These are phyloP conservation scores for Holacanthus passer DNA, from an alignment of 2,113 vertebrate genomes.

Conservation along the genomic window DNA sequence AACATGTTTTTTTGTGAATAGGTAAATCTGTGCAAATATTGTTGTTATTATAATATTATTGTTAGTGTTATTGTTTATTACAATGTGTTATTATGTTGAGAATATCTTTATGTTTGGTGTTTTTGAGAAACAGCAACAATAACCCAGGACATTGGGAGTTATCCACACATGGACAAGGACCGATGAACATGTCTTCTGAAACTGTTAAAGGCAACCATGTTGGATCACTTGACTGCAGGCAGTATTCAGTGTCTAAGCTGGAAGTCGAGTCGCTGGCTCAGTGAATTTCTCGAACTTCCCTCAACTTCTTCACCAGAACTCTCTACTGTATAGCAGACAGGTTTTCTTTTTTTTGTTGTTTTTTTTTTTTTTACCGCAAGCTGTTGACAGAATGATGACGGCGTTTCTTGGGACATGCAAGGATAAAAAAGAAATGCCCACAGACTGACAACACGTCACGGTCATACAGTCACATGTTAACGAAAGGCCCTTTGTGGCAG, in stretches of 20 bases:
- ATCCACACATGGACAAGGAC: conserved; percentile 59
- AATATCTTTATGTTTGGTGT: conserved; percentile 80
- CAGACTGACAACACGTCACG: conserved; percentile 36
- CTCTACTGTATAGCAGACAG: conserved; percentile 39
- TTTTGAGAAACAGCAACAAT: conserved; percentile 65
- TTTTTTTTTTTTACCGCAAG: conserved; percentile 39
- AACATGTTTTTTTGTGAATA: conserved; percentile 85
- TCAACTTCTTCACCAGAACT: conserved; percentile 54
- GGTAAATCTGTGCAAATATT: conserved; percentile 86
- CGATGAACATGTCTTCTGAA: conserved; percentile 30
- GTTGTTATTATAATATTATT: conserved; percentile 82
- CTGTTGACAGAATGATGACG: conserved; percentile 31
- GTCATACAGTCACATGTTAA: conserved; percentile 11
- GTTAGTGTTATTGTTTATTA: conserved; percentile 84
- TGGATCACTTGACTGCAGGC: conserved; percentile 77
- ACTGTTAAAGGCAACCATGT: conserved; percentile 45
- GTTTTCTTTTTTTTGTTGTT: conserved; percentile 20
- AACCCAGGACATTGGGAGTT: conserved; percentile 56
- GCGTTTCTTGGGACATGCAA: conserved; percentile 61
- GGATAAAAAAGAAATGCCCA: conserved; percentile 51
- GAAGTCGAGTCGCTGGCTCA: conserved; percentile 43
- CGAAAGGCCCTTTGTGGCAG: conserved; percentile 31
- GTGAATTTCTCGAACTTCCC: conserved; percentile 39
- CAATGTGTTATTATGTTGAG: conserved; percentile 82
- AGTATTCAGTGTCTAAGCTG: conserved; percentile 71